phyloP scores from a whole-genome alignment of 2,888 invertebrate species.

The Spicauda simplicius region DNA sequence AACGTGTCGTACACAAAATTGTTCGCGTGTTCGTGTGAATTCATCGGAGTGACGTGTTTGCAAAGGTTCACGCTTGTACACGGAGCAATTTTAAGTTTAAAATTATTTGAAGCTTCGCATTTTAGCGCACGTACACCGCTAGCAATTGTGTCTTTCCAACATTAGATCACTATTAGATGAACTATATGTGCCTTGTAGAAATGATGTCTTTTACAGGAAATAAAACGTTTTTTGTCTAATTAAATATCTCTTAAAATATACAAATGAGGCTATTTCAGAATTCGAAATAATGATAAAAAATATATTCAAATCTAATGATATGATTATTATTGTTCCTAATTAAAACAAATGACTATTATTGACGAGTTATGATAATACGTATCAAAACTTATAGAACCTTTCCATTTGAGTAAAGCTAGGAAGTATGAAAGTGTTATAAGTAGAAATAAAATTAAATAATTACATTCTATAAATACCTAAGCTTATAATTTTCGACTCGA shows the following conservation, averaged over 20 bases:
- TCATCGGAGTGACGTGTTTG: slow-evolving; percentile 55
- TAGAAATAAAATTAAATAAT: neutral
- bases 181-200: slow-evolving; percentile 6
- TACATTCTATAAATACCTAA: neutral
- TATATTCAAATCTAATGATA: too few species aligned
- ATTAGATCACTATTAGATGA: slow-evolving; percentile 57
- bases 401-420: too few species aligned
- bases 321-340: too few species aligned
- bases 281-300: too few species aligned
- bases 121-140: slow-evolving; percentile 63
- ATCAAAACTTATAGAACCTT: too few species aligned
- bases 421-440: too few species aligned
- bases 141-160: slow-evolving; percentile 79
- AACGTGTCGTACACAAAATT: slow-evolving; percentile 51
- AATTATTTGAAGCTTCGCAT: slow-evolving; percentile 50
- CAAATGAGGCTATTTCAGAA: too few species aligned
- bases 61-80: slow-evolving; percentile 62
- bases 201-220: neutral
- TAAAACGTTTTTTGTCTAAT: too few species aligned
- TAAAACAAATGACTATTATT: too few species aligned
- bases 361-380: too few species aligned
- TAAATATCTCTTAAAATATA: too few species aligned
- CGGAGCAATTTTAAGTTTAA: slow-evolving; percentile 49
- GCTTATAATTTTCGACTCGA: neutral
- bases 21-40: slow-evolving; percentile 68